These are phyloP conservation scores for Phacellophora camtschatica DNA, from an alignment of 30 jellyfish, hydroid and myxozoan species.

Conservation along the genomic window DNA sequence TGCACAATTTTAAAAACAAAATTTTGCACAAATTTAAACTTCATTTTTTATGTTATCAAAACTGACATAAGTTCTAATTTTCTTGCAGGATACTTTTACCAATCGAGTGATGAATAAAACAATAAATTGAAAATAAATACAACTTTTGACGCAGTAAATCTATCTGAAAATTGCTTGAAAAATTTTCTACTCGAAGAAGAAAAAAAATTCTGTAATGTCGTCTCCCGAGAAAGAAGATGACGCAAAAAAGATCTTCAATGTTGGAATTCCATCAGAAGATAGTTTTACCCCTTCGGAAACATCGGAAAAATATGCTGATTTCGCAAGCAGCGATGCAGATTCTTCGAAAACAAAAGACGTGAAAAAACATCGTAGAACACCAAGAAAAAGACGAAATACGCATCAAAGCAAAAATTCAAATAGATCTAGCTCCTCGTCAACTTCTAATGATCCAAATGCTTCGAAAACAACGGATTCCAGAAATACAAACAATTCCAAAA, in stretches of 20 bases:
- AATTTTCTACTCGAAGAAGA: no score
- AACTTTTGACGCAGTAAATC: no score
- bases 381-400: neutral
- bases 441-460: neutral
- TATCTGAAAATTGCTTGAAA: no score
- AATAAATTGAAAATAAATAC: no score
- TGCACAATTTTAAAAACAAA: no score
- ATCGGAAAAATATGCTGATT: constrained; percentile 63
- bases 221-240: neutral
- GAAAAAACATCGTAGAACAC: neutral
- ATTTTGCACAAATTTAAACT: no score
- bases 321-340: neutral
- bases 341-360: neutral
- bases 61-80: no score
- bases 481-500: neutral
- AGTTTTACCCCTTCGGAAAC: constrained; percentile 70
- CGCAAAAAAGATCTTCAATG: neutral
- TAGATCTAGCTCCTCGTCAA: neutral
- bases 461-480: neutral
- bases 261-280: constrained; percentile 49
- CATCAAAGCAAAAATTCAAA: neutral
- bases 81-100: neutral
- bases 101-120: no score
- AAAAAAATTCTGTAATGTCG: neutral
- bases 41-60: neutral